Evolutionary conservation across 2,888 invertebrate species (phyloP), one percentile per base, ranked within the genome.

Genomic region (Allacma fusca): DNA sequence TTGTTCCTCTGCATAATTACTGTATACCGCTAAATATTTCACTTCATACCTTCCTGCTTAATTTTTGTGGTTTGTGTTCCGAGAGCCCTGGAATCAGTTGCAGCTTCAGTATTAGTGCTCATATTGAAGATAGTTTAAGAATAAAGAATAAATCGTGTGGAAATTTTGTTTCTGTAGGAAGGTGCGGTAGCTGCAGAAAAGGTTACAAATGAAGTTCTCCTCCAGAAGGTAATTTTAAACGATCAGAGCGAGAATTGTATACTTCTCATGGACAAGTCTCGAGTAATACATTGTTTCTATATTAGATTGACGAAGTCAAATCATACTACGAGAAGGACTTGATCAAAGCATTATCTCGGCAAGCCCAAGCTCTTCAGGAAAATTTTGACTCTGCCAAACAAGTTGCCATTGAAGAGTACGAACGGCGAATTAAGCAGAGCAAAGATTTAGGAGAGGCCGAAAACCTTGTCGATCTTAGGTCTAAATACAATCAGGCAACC

Each of bases 401-500:
- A 44, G 71, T 73, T 12, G 50, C 81, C 21, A 74, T 74, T 24
- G 67, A 67, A 7, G 83, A 83, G 29, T 81, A 77, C 50, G 82
- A 83, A 44, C 69, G 82, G 72, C 79, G 65, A 71, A 23, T 83
- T 13, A 78, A 77, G 65, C 71, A 74, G 21, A 68, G 29, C 5
- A 62, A 12, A 5, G 75, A 79, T 16, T 72, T 82, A 26, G 68
- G 76, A 4, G 82, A 82, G 43, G 80, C 82, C 9, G 81, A 83
- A 40, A 78, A 80, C 19, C 62, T 82, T 21, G 83, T 82, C 1
- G 83, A 83, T 40, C 73, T 83, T 19, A 57, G 79, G 57, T 78
- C 79, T 1, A 83, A 82, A 57, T 83, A 83, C 59, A 79, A 70
- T 19, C 77, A 81, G 72, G 83, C 82, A 4, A 79, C 81, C 12